Evolutionary conservation across 2,797 vertebrate genomes (phyloP).

Genomic region (Picus viridis): DNA sequence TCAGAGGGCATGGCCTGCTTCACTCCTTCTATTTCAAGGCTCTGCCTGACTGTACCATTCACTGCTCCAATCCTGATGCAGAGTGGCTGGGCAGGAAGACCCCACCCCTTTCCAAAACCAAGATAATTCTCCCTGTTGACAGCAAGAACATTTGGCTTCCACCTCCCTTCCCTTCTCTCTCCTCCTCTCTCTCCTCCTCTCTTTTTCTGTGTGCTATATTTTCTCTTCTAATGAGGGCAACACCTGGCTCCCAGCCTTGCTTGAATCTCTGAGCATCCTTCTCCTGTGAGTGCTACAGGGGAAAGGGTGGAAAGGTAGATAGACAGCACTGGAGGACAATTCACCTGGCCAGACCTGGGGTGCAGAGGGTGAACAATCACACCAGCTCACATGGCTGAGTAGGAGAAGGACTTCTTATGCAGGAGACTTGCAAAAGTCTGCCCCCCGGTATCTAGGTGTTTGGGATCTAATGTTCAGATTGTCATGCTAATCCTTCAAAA

Average conservation of each 20-base stretch:
- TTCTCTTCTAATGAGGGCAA: slow-evolving; percentile 48
- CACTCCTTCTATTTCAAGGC: neutral
- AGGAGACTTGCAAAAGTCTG: neutral
- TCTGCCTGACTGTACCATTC: neutral
- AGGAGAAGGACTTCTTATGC: neutral
- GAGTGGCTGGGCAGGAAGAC: neutral
- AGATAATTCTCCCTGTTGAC: neutral
- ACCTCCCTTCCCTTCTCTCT: neutral
- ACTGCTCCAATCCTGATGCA: neutral
- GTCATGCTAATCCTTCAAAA: neutral
- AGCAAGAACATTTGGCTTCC: neutral
- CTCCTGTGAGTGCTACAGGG: neutral
- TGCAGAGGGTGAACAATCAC: neutral
- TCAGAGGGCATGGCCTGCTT: neutral
- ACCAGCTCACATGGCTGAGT: neutral
- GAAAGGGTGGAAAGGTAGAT: neutral
- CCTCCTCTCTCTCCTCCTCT: neutral
- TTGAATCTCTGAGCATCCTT: neutral
- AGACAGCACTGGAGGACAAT: neutral
- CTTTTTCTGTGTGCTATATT: neutral
- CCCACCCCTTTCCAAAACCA: neutral
- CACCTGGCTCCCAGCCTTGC: slow-evolving; percentile 25
- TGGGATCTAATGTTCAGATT: neutral
- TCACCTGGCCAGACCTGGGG: neutral
- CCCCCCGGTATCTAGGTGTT: neutral